Base-by-base conservation (phyloP, 2,797 vertebrate genomes). In the Xenops minutus region DNA sequence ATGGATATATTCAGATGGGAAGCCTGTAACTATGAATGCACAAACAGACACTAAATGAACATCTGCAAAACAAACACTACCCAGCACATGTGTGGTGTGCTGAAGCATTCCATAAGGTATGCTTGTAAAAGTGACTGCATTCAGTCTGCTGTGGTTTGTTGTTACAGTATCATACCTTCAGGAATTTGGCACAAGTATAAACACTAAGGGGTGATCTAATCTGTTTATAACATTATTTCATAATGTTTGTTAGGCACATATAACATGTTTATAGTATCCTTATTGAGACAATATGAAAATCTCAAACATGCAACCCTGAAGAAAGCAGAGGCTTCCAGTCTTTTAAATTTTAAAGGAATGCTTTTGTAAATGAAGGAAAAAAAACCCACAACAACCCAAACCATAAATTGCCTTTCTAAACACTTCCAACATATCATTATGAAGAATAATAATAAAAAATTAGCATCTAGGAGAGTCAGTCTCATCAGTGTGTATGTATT, bases 181-280 rank as follows among this genome's bases (percentile, higher is more conserved):
- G 95, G 91, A 96, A 84, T 93, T 95, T 96, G 88, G 83, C 95
- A 71, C 69, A 85, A 90, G 76, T 84, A 82, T 90, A 94, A 96
- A 93, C 62, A 76, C 37, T 85, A 37, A 89, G 44, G 34, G 17
- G 39, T 96, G 89, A 93, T 80, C 52, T 93, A 77, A 85, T 93
- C 46, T 97, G 73, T 93, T 95, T 95, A 79, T 81, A 90, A 86
- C n/a, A n/a, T 77, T 56, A 72, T 73, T 86, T 89, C 77, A 52
- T 84, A 73, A 63, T 82, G 48, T 74, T 90, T 88, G 46, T 75
- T 84, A 92, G 73, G 34, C 44, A 46, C 74, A 61, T 52, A 29
- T 55, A 85, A 55, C 15, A 11, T 85, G 63, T 84, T 94, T 96
- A 48, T 78, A 43, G 62, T 88, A 71, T 85, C 21, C 41, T 84